Evolutionary conservation across 2,888 invertebrate species (phyloP), one percentile per base, ranked within the genome.

Genomic region (Helobdella robusta): DNA sequence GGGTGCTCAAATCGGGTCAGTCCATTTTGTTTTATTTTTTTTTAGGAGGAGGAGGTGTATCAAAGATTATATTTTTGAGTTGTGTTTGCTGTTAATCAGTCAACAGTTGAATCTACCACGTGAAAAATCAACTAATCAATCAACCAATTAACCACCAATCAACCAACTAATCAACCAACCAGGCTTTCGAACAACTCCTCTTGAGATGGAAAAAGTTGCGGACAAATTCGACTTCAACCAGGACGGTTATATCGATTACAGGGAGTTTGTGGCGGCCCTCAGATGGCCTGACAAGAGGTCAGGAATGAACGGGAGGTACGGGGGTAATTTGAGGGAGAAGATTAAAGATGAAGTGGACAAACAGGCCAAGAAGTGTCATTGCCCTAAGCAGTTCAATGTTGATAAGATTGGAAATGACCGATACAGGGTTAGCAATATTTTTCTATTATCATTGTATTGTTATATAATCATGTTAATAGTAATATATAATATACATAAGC

Each of bases 351-450:
- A 98, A 82, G 95, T 99, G 71, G 92, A 93, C 78, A 85, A 92
- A 62, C 86, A 97, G 74, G 93, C 93, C 59, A 89, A 91, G 87
- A 85, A 94, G 74, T 99, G 98, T 83, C 97, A 95, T 18, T 99
- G 98, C 81, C 83, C 92, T 68, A 91, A 93, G 81, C 93, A 94
- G 81, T 99, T 94, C 86, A 85, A 91, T 75, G 97, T 98, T 60
- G 93, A 94, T 86, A 97, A 97, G 85, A 94, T 98, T 74, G 95
- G 95, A 68, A 98, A 98, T 84, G 95, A 97, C 75, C 95, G 95
- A 85, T 97, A 98, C 82, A 85, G 94, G 84, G 97, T 97, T 81
- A 83, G 88, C 84, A 3, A 15, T 40, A 8, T 40, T n/a, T 11
- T 40, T 40, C 8, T 40, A 40, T 11, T 40, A 15, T 40, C 8